Evolutionary conservation across 2,888 invertebrate genomes (phyloP), one percentile per base, ranked within the genome.

Genomic region (Pyrochroa serraticornis): DNA sequence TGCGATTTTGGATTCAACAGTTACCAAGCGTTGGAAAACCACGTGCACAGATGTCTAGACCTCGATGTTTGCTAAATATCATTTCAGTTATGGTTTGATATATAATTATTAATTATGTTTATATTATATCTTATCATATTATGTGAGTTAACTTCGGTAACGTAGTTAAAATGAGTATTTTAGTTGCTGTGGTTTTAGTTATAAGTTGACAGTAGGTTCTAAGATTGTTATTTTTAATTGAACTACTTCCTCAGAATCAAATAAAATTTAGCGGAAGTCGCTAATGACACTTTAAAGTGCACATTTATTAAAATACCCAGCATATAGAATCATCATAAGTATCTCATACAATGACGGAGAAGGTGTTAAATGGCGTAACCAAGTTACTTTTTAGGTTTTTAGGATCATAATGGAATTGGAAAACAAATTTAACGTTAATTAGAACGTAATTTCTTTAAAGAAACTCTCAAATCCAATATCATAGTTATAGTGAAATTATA

Each of bases 1-100:
- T 70, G 70, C 48, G 44, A 44, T 54, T 63, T 65, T 42, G 58
- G 58, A 30, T 68, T 64, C 39, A 47, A 7, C 12, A 59, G 22
- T 30, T 42, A 42, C 8, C 42, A 42, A 30, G 7, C 42, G 6
- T 30, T 42, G 2, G 42, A 42, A 31, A 31, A 42, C 12, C 42
- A 42, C 12, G n/a, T 42, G 7, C 2, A 7, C 1, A 7, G 42
- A 8, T 42, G 42, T 34, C 45, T 45, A 3, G 10, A 33, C 7
- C 7, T 42, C 3, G 8, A 22, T 31, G 42, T 31, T 42, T 42
- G 12, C 7, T 9, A 35, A 9, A 10, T 10, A 35, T 3, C n/a
- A 2, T 35, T n/a, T n/a, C 6, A 3, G 10, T n/a, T 35, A 9
- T 9, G 36, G 10, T 9, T 35, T 35, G 2, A 35, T 35, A 10